Evolutionary conservation across 2,888 invertebrate genomes (phyloP), one percentile per base, ranked within the genome.

Genomic region (Maniola hyperantus): DNA sequence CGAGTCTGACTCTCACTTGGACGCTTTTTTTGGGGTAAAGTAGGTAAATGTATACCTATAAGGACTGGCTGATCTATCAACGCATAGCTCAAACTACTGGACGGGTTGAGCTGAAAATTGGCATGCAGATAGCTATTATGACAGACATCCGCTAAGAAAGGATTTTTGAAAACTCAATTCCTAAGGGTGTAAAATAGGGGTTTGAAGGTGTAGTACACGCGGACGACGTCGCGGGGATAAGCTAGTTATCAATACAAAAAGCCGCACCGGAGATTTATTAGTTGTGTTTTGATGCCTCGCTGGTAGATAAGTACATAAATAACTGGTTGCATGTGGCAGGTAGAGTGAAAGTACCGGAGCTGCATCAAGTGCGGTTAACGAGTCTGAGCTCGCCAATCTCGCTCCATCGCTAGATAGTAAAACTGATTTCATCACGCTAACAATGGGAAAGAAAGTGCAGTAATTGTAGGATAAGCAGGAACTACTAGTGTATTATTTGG

Each of bases 361-460:
- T 75, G 80, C 81, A 88, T 79, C 89, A 85, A 82, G 84, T 88
- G 83, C 87, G 85, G 67, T 80, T 68, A 67, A 55, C 65, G 83
- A 73, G 66, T 73, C 66, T 71, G 66, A 76, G 68, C 72, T 74
- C 84, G 85, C 87, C 79, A 82, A 86, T 84, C 87, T 82, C 92
- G 88, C 84, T 90, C 87, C 73, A 85, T 89, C 80, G 87, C 85
- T 80, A 83, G 88, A 89, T 88, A 88, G 87, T 89, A 87, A 88
- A 82, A 87, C 83, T 86, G 85, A 84, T 85, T 89, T 82, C 84
- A 88, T 84, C 86, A 85, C 81, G 79, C 79, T 83, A 87, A 89
- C 85, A 90, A 88, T 88, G 84, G 85, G 88, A 92, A 83, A 85
- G 89, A 83, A 94, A 89, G 85, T 91, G 88, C 85, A 87, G 82